Percentiles rank a stretch among this genome's conserved stretches.
Evolutionary conservation across 37 sponge, comb jelly and placozoan species (phyloP).

Genomic region (Geodia barretti): DNA sequence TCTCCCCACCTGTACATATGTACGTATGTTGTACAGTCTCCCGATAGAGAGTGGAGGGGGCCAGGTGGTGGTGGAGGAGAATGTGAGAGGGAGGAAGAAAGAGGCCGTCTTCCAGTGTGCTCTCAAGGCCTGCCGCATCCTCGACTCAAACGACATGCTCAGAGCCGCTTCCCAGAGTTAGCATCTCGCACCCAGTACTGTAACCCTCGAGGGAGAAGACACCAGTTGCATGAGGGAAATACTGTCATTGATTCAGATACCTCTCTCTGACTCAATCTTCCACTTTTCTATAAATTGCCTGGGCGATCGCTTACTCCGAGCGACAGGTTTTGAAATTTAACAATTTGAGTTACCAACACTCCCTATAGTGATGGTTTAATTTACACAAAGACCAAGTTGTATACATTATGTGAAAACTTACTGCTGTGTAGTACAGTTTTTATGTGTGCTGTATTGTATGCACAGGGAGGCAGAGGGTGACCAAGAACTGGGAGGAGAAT

Average conservation of each 20-base stretch:
- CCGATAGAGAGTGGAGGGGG: constrained; percentile 83
- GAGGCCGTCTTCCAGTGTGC: constrained; percentile 89
- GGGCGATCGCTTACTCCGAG: too few relatives aligned
- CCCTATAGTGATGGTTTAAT: too few relatives aligned
- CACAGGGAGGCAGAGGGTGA: constrained; percentile 53
- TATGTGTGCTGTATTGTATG: background rate
- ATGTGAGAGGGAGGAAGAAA: constrained; percentile 80
- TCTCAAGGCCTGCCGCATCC: constrained; percentile 85
- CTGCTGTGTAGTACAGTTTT: background rate
- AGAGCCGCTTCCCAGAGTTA: constrained; percentile 44
- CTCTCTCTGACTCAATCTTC: too few relatives aligned
- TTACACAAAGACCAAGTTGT: background rate
- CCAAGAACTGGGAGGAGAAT: constrained; percentile 81
- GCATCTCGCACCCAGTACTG: too few relatives aligned
- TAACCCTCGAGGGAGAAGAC: too few relatives aligned
- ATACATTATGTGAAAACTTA: background rate
- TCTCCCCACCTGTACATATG: background rate
- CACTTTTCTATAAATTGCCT: too few relatives aligned
- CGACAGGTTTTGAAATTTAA: too few relatives aligned
- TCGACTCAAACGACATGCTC: constrained; percentile 85
- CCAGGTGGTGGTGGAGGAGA: constrained; percentile 73
- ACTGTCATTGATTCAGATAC: too few relatives aligned
- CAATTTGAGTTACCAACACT: too few relatives aligned
- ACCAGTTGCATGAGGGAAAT: too few relatives aligned
- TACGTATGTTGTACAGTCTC: constrained; percentile 43